Conservation (phyloP, 2,113 vertebrate species). For the Xiphorhynchus elegans region DNA sequence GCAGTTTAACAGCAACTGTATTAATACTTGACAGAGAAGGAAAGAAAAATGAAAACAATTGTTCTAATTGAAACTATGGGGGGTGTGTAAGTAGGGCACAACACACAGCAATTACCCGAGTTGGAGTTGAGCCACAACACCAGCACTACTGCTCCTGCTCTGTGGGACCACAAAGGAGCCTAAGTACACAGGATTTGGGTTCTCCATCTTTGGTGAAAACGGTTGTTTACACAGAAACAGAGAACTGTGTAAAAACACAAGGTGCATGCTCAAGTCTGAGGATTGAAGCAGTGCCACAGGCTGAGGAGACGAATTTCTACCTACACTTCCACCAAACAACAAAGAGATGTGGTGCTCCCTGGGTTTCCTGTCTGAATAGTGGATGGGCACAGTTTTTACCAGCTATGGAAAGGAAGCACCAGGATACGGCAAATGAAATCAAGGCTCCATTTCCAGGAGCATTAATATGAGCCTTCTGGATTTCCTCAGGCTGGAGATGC, state of each 20-base stretch:
- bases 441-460: background rate
- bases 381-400: background rate
- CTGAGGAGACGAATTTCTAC: background rate
- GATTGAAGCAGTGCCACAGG: background rate
- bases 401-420: background rate
- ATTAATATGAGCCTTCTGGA: background rate
- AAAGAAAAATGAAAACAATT: conserved; percentile 58
- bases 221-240: background rate
- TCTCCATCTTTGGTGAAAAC: background rate
- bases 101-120: conserved; percentile 59
- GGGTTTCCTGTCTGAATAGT: background rate
- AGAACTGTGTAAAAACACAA: background rate
- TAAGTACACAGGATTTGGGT: background rate
- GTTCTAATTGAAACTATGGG: conserved; percentile 62
- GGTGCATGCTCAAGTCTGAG: background rate
- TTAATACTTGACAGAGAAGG: conserved; percentile 53
- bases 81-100: conserved; percentile 48
- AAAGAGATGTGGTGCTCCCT: background rate
- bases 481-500: background rate
- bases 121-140: conserved; percentile 37
- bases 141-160: background rate
- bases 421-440: background rate
- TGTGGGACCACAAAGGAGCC: background rate
- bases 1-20: background rate
- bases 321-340: background rate